Evolutionary conservation across 2,113 vertebrate species (phyloP).

Genomic region (Microcebus jonahi): DNA sequence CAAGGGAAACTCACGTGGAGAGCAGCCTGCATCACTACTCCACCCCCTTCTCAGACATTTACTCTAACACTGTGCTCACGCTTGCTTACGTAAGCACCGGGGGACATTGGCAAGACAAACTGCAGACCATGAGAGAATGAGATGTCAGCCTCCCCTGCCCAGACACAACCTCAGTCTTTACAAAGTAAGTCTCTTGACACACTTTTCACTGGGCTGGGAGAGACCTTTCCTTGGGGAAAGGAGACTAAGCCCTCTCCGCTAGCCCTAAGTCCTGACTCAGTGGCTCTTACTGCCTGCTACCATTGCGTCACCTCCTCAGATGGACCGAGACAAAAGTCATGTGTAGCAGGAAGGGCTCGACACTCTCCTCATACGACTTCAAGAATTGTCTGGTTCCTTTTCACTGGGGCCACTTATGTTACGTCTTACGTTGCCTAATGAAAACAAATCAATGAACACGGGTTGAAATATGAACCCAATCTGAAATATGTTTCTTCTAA

Average conservation of each 20-base stretch:
- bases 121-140: neutral
- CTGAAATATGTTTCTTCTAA: too few species aligned
- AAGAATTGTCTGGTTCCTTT: neutral
- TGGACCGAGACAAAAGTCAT: neutral
- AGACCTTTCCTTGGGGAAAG: neutral
- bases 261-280: neutral
- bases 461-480: too few species aligned
- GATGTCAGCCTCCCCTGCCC: neutral
- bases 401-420: neutral
- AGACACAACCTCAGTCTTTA: neutral
- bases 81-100: neutral
- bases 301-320: neutral
- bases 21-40: neutral
- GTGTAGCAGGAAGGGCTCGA: neutral
- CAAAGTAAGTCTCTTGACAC: neutral
- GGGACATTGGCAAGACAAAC: neutral
- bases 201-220: neutral
- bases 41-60: neutral
- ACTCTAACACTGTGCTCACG: neutral
- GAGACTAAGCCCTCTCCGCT: fast-evolving
- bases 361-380: neutral
- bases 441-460: neutral
- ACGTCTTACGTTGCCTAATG: neutral
- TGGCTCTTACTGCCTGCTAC: neutral
- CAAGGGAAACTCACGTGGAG: too few species aligned